Evolutionary conservation across 2,113 vertebrate genomes (phyloP).

Genomic region (Corythornis madagascariensis): DNA sequence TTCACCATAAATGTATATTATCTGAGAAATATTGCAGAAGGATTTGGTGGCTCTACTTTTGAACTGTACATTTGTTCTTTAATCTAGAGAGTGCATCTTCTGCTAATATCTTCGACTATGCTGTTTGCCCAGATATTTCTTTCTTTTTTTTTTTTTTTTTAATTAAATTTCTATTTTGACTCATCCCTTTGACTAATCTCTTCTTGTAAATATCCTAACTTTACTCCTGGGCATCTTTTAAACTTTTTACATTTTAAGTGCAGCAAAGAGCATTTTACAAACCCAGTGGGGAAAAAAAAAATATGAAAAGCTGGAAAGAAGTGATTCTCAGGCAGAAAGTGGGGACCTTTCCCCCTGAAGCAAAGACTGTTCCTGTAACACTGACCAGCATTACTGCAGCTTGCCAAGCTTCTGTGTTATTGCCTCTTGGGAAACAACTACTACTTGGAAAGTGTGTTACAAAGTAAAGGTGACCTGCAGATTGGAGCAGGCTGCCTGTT

Average conservation of each 20-base stretch:
- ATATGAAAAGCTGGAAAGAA: background rate
- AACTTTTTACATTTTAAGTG: background rate
- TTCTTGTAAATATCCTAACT: background rate
- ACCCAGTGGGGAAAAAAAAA: background rate
- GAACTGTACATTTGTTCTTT: background rate
- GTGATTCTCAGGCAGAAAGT: background rate
- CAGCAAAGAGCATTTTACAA: accelerated
- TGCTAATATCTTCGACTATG: background rate
- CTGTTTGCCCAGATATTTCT: background rate
- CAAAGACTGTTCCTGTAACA: background rate
- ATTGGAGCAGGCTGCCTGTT: background rate
- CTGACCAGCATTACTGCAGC: background rate
- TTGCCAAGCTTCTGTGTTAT: background rate
- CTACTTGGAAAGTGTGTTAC: background rate
- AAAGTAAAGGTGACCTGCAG: background rate
- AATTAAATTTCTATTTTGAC: background rate
- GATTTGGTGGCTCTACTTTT: background rate
- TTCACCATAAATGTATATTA: background rate
- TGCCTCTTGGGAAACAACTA: background rate
- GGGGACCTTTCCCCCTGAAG: background rate
- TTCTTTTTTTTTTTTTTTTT: background rate
- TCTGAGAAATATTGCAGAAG: background rate
- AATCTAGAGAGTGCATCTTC: background rate
- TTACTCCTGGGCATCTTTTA: background rate
- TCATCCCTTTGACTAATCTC: background rate